Base-by-base conservation (phyloP, 2,113 vertebrate species). In the Barbus barbus region DNA sequence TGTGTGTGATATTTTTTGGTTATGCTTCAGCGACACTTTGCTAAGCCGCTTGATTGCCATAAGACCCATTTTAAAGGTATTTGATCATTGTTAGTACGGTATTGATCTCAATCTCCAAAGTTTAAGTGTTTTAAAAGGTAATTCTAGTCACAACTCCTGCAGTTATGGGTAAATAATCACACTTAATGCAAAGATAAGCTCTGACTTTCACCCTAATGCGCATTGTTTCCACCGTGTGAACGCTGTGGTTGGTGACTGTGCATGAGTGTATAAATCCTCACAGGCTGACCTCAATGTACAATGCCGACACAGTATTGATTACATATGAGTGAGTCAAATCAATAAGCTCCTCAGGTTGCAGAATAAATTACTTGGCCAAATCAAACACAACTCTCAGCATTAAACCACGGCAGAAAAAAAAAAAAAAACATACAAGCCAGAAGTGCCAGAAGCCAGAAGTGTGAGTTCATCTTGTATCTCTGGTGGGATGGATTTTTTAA, bases 301-400 rank as follows among this genome's bases (percentile, higher is more conserved):
- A 60, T 63, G 53, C 24, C 1, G 71, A 56, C 53, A 83, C 71
- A 22, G 71, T 75, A 83, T 83, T 63, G 81, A 81, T 67, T 53
- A 31, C 58, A 48, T 69, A 85, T 75, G 41, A 48, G 69, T 22
- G 41, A 51, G 58, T 48, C 58, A 73, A 81, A 74, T 85, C 53
- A 81, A 85, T 80, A 60, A 65, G 44, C 84, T 75, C 84, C 31
- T 75, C 58, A 44, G 41, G 33, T 63, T 80, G 69, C 58, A 61
- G 33, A 44, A 28, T 65, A 76, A 81, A 81, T 84, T 67, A 53
- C 60, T 67, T 53, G 51, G n/a, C 71, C 44, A 61, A 58, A 41
- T 28, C 53, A 76, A 85, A 82, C 9, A 26, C 71, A 24, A 48
- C 22, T 82, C 84, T 71, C 33, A 26, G 60, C 41, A 67, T 63